These are phyloP conservation scores for Lates japonicus DNA, from an alignment of 2,797 vertebrate species.

Conservation along the genomic window DNA sequence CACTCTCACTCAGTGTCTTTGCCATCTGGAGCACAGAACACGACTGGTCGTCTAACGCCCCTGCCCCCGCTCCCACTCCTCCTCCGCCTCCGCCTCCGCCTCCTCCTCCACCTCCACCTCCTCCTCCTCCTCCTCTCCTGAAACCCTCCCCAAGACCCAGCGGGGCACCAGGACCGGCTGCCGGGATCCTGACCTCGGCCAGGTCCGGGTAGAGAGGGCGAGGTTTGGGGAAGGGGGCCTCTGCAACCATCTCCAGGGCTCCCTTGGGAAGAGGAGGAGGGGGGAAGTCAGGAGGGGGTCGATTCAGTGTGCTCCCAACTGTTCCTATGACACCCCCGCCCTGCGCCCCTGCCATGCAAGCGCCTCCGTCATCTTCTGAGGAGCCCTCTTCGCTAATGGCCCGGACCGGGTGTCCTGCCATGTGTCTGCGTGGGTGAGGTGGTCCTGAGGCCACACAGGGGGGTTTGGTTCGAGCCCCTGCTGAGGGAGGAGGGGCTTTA, in stretches of 20 bases:
- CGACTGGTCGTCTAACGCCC: constrained; percentile 91
- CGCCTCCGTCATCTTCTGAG: constrained; percentile 87
- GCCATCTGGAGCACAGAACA: constrained; percentile 98
- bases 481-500: constrained; percentile 73
- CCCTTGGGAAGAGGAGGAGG: constrained; percentile 93
- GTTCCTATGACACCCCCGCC: constrained; percentile 40
- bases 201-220: constrained; percentile 85
- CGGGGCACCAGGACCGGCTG: constrained; percentile 47
- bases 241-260: constrained; percentile 83
- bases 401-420: constrained; percentile 60
- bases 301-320: constrained; percentile 85
- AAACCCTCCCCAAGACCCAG: constrained; percentile 71
- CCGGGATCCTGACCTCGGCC: constrained; percentile 83
- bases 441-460: constrained; percentile 58
- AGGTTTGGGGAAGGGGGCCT: constrained; percentile 80
- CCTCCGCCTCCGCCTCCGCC: constrained; percentile 53
- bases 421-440: constrained; percentile 66
- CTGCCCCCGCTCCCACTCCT: constrained; percentile 52
- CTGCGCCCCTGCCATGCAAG: constrained; percentile 50
- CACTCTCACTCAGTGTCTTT: constrained; percentile 95
- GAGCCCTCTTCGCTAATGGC: constrained; percentile 88
- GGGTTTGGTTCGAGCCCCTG: constrained; percentile 87
- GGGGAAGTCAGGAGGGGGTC: constrained; percentile 95
- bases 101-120: constrained; percentile 50
- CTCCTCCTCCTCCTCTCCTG: constrained; percentile 53